Evolutionary conservation across 2,113 vertebrate species (phyloP).

Genomic region (Desmodus rotundus): DNA sequence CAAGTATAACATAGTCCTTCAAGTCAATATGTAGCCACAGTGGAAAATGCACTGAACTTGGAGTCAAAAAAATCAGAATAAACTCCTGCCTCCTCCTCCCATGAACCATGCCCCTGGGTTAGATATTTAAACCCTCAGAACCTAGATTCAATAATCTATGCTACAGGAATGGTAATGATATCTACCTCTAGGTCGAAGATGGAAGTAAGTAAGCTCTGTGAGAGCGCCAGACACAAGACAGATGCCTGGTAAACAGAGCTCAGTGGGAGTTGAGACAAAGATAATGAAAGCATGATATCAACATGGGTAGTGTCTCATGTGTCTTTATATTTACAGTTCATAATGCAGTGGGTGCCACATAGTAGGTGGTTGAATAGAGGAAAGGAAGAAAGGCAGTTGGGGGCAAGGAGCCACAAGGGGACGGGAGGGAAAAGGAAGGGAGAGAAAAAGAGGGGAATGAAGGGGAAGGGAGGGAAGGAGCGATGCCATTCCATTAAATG

Average conservation of each 20-base stretch:
- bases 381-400: background rate
- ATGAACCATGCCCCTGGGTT: background rate
- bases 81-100: background rate
- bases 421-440: background rate
- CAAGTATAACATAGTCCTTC: background rate
- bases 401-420: too few species aligned
- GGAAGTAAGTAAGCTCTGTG: background rate
- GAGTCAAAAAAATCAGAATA: background rate
- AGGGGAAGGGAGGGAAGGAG: background rate
- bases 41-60: background rate
- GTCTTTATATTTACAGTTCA: background rate
- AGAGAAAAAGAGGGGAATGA: accelerated
- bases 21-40: background rate
- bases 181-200: background rate
- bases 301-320: background rate
- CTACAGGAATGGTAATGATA: background rate
- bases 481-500: background rate
- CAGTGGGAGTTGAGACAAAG: background rate
- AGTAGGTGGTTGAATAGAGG: background rate
- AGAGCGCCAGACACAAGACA: background rate
- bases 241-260: background rate
- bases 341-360: background rate
- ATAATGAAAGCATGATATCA: background rate
- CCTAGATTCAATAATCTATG: background rate
- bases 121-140: background rate